phyloP scores from a whole-genome alignment of 2,113 vertebrate genomes.

The Embiotoca jacksoni region DNA sequence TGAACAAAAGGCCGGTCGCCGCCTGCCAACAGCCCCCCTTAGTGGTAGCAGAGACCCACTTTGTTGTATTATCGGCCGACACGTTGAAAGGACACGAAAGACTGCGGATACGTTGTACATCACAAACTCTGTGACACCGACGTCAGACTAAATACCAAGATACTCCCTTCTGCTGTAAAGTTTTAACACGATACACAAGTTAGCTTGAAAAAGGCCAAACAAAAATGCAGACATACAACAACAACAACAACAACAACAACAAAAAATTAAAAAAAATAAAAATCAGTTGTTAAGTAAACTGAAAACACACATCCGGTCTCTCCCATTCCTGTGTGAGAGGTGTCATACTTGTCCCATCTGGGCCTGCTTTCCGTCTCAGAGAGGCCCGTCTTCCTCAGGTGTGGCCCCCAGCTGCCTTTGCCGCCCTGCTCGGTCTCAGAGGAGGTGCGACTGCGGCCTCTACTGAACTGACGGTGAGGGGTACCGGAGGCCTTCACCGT shows the following conservation, averaged over 20 bases:
- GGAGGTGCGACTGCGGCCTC: conserved; percentile 70
- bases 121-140: not conserved
- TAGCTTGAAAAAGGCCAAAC: conserved; percentile 40
- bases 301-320: conserved; percentile 52
- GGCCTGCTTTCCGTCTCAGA: conserved; percentile 77
- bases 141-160: too few relatives aligned
- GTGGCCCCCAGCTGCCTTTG: conserved; percentile 60
- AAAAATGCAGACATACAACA: conserved; percentile 53
- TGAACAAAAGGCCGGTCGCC: conserved; percentile 54
- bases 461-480: conserved; percentile 53
- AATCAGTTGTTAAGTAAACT: conserved; percentile 11
- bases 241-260: conserved; percentile 17
- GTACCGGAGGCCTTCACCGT: conserved; percentile 66
- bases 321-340: conserved; percentile 57
- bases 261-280: not conserved
- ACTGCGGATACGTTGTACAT: not conserved
- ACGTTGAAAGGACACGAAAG: not conserved
- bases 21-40: not conserved
- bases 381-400: conserved; percentile 72
- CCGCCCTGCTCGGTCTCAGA: conserved; percentile 76
- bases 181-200: conserved; percentile 1
- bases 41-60: conserved; percentile 13
- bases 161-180: not conserved
- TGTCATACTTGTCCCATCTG: conserved; percentile 81
- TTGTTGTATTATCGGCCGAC: not conserved